Conservation (phyloP, 1,140 invertebrate species). For the Drosophila sproati region DNA sequence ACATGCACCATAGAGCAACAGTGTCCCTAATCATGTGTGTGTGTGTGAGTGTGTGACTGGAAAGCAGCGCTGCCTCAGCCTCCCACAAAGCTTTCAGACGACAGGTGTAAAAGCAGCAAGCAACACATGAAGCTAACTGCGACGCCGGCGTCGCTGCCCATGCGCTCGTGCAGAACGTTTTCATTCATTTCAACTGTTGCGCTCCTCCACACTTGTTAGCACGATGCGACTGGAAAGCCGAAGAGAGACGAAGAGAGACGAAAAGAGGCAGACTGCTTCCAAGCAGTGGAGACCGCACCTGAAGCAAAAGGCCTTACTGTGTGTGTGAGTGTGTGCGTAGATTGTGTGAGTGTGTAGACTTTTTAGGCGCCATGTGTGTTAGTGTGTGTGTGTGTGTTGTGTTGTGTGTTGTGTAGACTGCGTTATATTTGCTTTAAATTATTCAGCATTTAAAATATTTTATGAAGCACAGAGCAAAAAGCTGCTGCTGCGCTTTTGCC, state of each 20-base stretch:
- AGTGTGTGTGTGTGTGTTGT: constrained; percentile 43
- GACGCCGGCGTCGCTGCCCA: constrained; percentile 31
- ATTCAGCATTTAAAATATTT: constrained; percentile 71
- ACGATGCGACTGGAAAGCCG: constrained; percentile 53
- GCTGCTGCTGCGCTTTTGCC: constrained; percentile 65
- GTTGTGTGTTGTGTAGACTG: constrained; percentile 70
- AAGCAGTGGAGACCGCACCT: constrained; percentile 37
- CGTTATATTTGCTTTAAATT: constrained; percentile 79
- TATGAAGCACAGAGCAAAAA: constrained; percentile 50
- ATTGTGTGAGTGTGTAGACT: constrained; percentile 39
- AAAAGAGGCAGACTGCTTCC: constrained; percentile 26
- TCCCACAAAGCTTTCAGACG: background rate
- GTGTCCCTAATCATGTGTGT: constrained; percentile 37
- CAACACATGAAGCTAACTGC: constrained; percentile 65
- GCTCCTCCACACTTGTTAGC: constrained; percentile 74
- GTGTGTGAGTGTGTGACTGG: constrained; percentile 39
- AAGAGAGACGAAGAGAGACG: background rate
- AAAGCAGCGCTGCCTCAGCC: constrained; percentile 42
- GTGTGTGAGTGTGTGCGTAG: constrained; percentile 23
- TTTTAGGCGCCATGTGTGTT: constrained; percentile 28
- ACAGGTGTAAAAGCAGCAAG: constrained; percentile 62
- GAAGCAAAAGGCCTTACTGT: constrained; percentile 3
- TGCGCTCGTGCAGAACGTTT: constrained; percentile 41
- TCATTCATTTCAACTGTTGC: constrained; percentile 81
- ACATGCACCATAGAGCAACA: constrained; percentile 46